Base-by-base conservation (phyloP, 1,140 invertebrate genomes). In the Phymastichus coffea region DNA sequence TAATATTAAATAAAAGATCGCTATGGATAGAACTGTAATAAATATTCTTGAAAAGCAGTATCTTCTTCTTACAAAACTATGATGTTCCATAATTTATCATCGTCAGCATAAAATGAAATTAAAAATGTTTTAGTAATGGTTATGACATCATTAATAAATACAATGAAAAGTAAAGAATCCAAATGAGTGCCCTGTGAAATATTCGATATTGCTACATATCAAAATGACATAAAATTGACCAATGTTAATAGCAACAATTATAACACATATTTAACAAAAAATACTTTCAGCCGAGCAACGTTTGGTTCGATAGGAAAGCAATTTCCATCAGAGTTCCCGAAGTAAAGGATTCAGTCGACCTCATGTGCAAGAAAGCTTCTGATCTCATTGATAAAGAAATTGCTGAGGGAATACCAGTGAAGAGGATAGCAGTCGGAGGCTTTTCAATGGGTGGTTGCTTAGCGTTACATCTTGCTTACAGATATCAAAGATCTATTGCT, bases 371-470 rank as follows among this genome's bases (percentile, higher is more conserved):
- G 12, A 74, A 78, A 57, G 74, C 88, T 4, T 82, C 80, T 40
- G 70, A 84, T 57, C 72, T 89, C 1, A 86, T 90, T 10, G 76
- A 86, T 57, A 73, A 81, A 37, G 88, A 90, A 81, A 76, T 87
- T 44, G 73, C 81, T 17, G 65, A 65, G 55, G 87, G 87, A 4
- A 86, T 90, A 64, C 83, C 86, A 1, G 66, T 77, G 12, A 82
- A 83, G 55, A 81, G 85, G 69, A 90, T 91, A 62, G 78, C 89
- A 57, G 73, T 91, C 47, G 86, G 86, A 72, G 89, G 89, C 7
- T 90, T 91, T 70, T 90, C 89, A 30, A 91, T 90, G 88, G 89
- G 89, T 26, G 89, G 88, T 14, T 83, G 85, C 1, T 68, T 90
- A 58, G 81, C 88, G 1, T 66, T 90, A 9, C 86, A 92, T 63